These are phyloP conservation scores for Agapostemon virescens DNA, from an alignment of 2,888 invertebrate species.

Conservation along the genomic window DNA sequence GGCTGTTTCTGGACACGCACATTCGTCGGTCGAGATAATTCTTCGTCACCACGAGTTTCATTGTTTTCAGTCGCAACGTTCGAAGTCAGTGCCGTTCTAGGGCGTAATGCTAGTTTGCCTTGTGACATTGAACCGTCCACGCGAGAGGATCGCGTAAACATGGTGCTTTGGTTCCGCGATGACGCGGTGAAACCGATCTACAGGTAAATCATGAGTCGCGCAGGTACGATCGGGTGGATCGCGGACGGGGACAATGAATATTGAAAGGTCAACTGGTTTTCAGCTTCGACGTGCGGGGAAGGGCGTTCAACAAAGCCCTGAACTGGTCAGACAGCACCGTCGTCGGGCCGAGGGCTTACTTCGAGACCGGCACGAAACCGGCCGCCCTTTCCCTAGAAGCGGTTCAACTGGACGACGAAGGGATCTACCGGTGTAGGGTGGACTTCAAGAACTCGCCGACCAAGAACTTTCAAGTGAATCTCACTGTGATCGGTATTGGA, in stretches of 20 bases:
- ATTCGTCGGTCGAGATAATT: not conserved
- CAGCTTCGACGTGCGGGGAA: constrained; percentile 82
- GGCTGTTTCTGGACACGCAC: not conserved
- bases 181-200: constrained; percentile 93
- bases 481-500: constrained; percentile 81
- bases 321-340: constrained; percentile 82
- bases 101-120: constrained; percentile 91
- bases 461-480: constrained; percentile 82
- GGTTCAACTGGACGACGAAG: constrained; percentile 79
- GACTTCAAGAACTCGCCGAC: constrained; percentile 83
- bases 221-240: not conserved
- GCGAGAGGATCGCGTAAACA: constrained; percentile 92
- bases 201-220: constrained; percentile 83
- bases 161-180: constrained; percentile 96
- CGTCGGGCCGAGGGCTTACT: constrained; percentile 82
- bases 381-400: constrained; percentile 81
- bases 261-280: constrained; percentile 14
- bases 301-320: constrained; percentile 80
- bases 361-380: constrained; percentile 82
- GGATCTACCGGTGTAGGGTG: constrained; percentile 82
- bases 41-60: not conserved
- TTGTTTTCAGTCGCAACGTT: constrained; percentile 84
- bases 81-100: constrained; percentile 91
- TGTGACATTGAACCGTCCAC: constrained; percentile 93
- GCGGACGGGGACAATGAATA: not conserved